A percentile compares a stretch with the other conserved stretches of the same genome.
Evolutionary conservation across 1,140 invertebrate genomes (phyloP).

Genomic region (Drosophila subpulchrella): DNA sequence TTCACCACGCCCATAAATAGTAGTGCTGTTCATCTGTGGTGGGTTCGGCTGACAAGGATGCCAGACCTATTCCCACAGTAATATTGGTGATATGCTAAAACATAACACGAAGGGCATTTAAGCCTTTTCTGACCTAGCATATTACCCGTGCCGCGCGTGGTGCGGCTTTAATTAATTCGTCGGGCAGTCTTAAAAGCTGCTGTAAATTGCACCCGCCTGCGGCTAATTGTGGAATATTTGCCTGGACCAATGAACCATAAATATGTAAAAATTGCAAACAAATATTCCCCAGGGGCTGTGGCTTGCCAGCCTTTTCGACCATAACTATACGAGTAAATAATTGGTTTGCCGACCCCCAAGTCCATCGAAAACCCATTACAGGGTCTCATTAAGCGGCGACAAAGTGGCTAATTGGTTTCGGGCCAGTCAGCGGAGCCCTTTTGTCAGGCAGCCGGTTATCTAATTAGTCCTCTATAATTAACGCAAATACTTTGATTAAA

Average conservation of each 20-base stretch:
- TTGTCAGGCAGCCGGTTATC: slow-evolving; percentile 20
- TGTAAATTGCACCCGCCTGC: slow-evolving; percentile 2
- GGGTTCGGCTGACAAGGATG: too few species aligned
- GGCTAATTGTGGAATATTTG: slow-evolving; percentile 16
- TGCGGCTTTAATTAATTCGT: not conserved
- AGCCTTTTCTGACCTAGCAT: not conserved
- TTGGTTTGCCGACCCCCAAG: not conserved
- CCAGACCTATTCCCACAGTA: too few species aligned
- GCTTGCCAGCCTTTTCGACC: slow-evolving; percentile 1
- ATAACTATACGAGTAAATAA: slow-evolving; percentile 24
- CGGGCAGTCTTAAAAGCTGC: slow-evolving; percentile 4
- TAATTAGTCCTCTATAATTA: slow-evolving; percentile 41
- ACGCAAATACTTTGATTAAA: slow-evolving; percentile 46
- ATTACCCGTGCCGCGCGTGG: slow-evolving; percentile 1
- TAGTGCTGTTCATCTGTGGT: too few species aligned
- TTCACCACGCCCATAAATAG: too few species aligned
- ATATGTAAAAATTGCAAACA: slow-evolving; percentile 19
- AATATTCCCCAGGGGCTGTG: not conserved
- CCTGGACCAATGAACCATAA: slow-evolving; percentile 1
- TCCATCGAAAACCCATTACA: slow-evolving; percentile 50
- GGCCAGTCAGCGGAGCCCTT: slow-evolving; percentile 4
- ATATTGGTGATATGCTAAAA: slow-evolving; percentile 7
- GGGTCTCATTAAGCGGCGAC: slow-evolving; percentile 38
- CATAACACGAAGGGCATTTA: slow-evolving; percentile 11
- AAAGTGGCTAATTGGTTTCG: slow-evolving; percentile 50